A percentile compares a stretch with the other conserved stretches of the same genome.
phyloP scores from a whole-genome alignment of 2,113 vertebrate species.

The Rattus rattus region DNA sequence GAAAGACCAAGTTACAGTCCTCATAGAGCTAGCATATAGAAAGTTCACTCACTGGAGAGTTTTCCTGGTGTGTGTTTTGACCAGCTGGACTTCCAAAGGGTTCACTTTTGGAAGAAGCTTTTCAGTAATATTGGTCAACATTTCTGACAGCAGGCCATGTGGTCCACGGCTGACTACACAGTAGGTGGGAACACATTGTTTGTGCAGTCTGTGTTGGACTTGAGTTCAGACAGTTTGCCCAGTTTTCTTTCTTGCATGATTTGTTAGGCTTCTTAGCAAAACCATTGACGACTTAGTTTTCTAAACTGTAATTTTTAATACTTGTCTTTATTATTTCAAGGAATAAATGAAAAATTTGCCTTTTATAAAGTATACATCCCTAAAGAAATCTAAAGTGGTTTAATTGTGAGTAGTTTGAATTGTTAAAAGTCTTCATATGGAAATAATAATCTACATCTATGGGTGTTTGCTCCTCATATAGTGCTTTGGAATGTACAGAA shows the following conservation, averaged over 20 bases:
- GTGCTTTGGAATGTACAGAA: slow-evolving; percentile 45
- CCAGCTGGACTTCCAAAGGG: background rate
- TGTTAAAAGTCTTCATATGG: slow-evolving; percentile 33
- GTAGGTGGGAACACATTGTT: background rate
- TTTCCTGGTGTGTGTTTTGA: slow-evolving; percentile 32
- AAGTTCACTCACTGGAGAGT: background rate
- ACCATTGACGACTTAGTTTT: slow-evolving; percentile 35
- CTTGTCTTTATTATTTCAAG: slow-evolving; percentile 55
- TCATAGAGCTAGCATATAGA: slow-evolving; percentile 12
- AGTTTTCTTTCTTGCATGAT: background rate
- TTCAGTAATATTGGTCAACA: background rate
- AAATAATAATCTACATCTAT: slow-evolving; percentile 15
- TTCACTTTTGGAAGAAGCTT: slow-evolving; percentile 50
- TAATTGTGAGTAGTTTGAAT: slow-evolving; percentile 23
- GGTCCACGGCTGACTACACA: background rate
- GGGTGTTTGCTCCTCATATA: slow-evolving; percentile 12
- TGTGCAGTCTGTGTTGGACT: background rate
- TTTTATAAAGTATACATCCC: slow-evolving; percentile 20
- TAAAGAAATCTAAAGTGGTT: slow-evolving; percentile 14
- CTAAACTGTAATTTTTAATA: slow-evolving; percentile 6
- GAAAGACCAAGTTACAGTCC: background rate
- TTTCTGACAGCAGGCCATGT: slow-evolving; percentile 29
- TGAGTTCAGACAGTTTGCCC: background rate
- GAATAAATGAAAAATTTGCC: slow-evolving; percentile 48
- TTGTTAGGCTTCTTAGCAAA: slow-evolving; percentile 18